These are phyloP conservation scores for Corbicula japonica DNA, from an alignment of 2,888 invertebrate genomes.

Conservation along the genomic window DNA sequence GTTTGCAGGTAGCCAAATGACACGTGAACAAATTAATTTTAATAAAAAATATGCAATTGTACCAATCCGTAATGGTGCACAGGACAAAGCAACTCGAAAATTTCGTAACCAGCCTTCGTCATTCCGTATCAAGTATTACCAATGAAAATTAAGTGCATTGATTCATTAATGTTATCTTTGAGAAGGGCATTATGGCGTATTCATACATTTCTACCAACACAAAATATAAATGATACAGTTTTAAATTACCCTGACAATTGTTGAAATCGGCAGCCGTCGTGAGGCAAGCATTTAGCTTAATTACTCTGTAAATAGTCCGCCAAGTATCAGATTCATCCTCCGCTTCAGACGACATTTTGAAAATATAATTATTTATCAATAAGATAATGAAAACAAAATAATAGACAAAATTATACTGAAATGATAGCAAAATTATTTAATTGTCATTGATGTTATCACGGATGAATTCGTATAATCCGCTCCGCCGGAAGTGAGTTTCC, in stretches of 20 bases:
- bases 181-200: too few species aligned
- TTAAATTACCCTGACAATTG: conserved; percentile 2
- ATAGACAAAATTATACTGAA: conserved; percentile 59
- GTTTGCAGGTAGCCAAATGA: too few species aligned
- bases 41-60: too few species aligned
- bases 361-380: conserved; percentile 60
- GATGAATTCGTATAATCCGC: conserved; percentile 60
- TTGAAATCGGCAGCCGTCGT: neutral
- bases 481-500: conserved; percentile 66
- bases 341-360: conserved; percentile 39
- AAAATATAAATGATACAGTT: neutral
- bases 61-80: too few species aligned
- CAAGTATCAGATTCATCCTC: conserved; percentile 42
- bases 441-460: conserved; percentile 63
- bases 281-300: conserved; percentile 10
- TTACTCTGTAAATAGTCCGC: conserved; percentile 15
- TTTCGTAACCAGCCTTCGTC: too few species aligned
- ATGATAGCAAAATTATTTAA: conserved; percentile 69
- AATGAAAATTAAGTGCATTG: too few species aligned
- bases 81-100: too few species aligned
- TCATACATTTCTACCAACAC: conserved; percentile 5
- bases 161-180: too few species aligned
- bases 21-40: too few species aligned
- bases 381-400: conserved; percentile 61
- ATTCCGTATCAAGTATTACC: too few species aligned